Percentiles rank a stretch among this genome's conserved stretches.
Conservation (phyloP, 2,888 invertebrate species). For the Leptarthrus brevirostris region DNA sequence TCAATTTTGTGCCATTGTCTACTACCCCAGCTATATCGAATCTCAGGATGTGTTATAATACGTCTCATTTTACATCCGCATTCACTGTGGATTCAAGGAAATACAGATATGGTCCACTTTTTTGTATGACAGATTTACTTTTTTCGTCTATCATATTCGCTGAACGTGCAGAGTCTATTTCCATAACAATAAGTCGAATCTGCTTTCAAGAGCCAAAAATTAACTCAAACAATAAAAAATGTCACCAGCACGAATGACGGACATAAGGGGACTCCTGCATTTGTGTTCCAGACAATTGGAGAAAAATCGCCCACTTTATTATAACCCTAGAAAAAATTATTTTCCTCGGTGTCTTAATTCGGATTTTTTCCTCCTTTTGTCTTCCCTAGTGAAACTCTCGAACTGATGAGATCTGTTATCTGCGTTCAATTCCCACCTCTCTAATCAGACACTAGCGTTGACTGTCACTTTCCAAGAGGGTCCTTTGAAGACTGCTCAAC, state of each 20-base stretch:
- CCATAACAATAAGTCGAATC: conserved; percentile 35
- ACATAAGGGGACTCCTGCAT: conserved; percentile 6
- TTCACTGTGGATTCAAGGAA: neutral
- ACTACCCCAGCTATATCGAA: conserved; percentile 20
- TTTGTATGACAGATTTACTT: conserved; percentile 20
- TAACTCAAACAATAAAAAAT: conserved; percentile 51
- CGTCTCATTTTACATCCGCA: neutral
- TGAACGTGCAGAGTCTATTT: conserved; percentile 30
- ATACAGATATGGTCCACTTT: neutral
- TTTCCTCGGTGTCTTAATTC: conserved; percentile 46
- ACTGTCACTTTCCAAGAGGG: conserved; percentile 29
- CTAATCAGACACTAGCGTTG: conserved; percentile 41
- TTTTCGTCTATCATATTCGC: neutral
- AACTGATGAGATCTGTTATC: conserved; percentile 34
- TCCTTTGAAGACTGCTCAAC: conserved; percentile 5
- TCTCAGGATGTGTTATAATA: conserved; percentile 20
- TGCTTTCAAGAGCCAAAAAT: conserved; percentile 50
- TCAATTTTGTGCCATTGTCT: conserved; percentile 46
- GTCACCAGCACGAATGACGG: conserved; percentile 43
- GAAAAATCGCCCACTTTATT: conserved; percentile 44
- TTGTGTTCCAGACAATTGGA: conserved; percentile 37
- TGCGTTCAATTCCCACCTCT: conserved; percentile 43
- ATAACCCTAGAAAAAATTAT: conserved; percentile 30
- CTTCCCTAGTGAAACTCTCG: conserved; percentile 35
- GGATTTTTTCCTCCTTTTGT: conserved; percentile 19